A percentile compares a stretch with the other conserved stretches of the same genome.
Evolutionary conservation across 1,140 invertebrate species (phyloP).

Genomic region (Arctopsyche grandis): DNA sequence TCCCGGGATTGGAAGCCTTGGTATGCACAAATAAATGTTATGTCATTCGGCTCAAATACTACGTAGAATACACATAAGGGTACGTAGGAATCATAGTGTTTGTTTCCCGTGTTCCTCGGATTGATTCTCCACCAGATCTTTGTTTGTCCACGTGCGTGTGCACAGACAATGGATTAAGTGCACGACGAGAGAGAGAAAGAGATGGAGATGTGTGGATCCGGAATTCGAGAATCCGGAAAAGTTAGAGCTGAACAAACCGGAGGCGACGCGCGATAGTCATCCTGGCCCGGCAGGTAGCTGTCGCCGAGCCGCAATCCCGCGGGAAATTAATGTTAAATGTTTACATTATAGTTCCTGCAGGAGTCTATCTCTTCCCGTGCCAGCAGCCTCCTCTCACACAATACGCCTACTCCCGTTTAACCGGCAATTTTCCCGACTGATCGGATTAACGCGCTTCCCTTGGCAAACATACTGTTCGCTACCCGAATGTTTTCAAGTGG

Average conservation of each 20-base stretch:
- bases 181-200: not conserved
- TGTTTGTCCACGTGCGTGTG: no score
- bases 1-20: no score
- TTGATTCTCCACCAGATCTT: no score
- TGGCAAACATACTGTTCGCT: not conserved
- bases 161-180: no score
- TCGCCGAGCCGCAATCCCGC: constrained; percentile 30
- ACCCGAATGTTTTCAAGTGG: constrained; percentile 4
- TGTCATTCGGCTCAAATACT: no score
- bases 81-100: no score
- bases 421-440: constrained; percentile 9
- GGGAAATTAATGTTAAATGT: constrained; percentile 45
- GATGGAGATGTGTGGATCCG: not conserved
- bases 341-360: constrained; percentile 33
- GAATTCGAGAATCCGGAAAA: not conserved
- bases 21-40: no score
- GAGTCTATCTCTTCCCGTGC: constrained; percentile 8
- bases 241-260: not conserved
- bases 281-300: constrained; percentile 7
- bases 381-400: not conserved
- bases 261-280: no score
- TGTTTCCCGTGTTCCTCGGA: no score
- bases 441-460: constrained; percentile 22
- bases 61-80: no score
- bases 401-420: not conserved